These are phyloP conservation scores for Eleginops maclovinus DNA, from an alignment of 2,113 vertebrate species.

Conservation along the genomic window DNA sequence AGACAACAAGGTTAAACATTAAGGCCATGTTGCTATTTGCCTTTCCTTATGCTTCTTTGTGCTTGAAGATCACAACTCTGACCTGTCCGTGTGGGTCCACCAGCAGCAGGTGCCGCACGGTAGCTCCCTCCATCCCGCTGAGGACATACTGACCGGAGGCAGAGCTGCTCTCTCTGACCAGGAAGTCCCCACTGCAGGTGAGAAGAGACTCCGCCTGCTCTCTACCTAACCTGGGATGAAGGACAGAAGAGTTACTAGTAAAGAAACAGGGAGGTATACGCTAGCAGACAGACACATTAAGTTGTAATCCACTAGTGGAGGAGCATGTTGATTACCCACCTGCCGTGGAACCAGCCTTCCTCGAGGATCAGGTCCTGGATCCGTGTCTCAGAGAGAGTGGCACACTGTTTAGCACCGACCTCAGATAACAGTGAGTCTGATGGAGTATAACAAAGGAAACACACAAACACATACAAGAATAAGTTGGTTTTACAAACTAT, in stretches of 20 bases:
- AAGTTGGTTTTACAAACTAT: too few relatives aligned
- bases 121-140: constrained; percentile 91
- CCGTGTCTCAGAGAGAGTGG: constrained; percentile 39
- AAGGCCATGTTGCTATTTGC: not conserved
- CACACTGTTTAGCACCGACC: not conserved
- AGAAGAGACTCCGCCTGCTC: constrained; percentile 90
- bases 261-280: not conserved
- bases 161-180: constrained; percentile 91
- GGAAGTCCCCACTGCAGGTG: constrained; percentile 90
- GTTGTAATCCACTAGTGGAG: not conserved
- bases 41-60: not conserved
- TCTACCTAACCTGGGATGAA: constrained; percentile 83
- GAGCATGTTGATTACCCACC: constrained; percentile 43
- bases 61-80: not conserved
- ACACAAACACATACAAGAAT: not conserved
- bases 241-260: not conserved
- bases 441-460: constrained; percentile 1
- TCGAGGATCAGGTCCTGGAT: constrained; percentile 83
- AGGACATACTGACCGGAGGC: constrained; percentile 92
- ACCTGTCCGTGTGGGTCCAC: constrained; percentile 95
- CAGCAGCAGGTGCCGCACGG: constrained; percentile 91
- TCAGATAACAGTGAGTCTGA: constrained; percentile 41
- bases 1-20: not conserved
- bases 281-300: not conserved
- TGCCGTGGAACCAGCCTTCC: constrained; percentile 93